Evolutionary conservation across 37 sponge, comb jelly and placozoan genomes (phyloP).

Genomic region (Petrosia ficiformis): DNA sequence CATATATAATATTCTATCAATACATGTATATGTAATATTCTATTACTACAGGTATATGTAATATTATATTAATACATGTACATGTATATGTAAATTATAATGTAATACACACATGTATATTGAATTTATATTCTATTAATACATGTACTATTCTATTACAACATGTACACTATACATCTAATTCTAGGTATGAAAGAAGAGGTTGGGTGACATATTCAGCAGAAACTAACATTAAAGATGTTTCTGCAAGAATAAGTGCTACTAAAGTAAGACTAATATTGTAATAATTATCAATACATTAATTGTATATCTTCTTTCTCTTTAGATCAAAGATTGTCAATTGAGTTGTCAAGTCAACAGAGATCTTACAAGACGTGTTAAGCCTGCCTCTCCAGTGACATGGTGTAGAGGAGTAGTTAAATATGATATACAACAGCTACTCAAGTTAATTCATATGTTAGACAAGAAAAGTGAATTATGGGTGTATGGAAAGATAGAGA

Average conservation of each 20-base stretch:
- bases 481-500: slow-evolving; percentile 27
- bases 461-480: slow-evolving; percentile 72
- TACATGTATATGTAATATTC: too few species aligned
- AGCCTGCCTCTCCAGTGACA: slow-evolving; percentile 28
- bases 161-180: not conserved
- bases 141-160: too few species aligned
- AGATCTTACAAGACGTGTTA: slow-evolving; percentile 82
- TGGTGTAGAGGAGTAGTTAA: slow-evolving; percentile 51
- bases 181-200: slow-evolving; percentile 76
- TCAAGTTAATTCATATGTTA: slow-evolving; percentile 54
- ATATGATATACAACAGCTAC: slow-evolving; percentile 53
- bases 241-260: slow-evolving; percentile 46
- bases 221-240: slow-evolving; percentile 74
- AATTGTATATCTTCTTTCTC: not conserved
- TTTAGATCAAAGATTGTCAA: slow-evolving; percentile 56
- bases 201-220: slow-evolving; percentile 89
- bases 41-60: too few species aligned
- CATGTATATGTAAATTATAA: not conserved
- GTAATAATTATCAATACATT: not conserved
- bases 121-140: too few species aligned
- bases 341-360: slow-evolving; percentile 81
- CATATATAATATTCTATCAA: too few species aligned
- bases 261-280: slow-evolving; percentile 42
- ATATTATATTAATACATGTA: too few species aligned
- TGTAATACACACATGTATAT: not conserved